A percentile compares a stretch with the other conserved stretches of the same genome.
Conservation (phyloP, 2,797 vertebrate species). For the Florisuga fusca region DNA sequence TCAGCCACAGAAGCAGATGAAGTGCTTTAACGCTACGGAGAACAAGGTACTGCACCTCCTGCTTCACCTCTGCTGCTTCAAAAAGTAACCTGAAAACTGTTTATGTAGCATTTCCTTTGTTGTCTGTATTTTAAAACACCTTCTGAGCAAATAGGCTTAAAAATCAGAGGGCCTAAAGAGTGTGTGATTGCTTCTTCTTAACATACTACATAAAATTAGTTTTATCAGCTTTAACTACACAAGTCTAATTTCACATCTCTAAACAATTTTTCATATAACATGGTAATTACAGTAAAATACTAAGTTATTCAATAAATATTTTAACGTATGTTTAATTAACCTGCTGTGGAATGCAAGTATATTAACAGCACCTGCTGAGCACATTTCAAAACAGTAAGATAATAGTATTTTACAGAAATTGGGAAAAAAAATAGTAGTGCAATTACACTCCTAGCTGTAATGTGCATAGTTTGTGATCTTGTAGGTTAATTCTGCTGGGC, state of each 20-base stretch:
- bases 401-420: constrained; percentile 61
- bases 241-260: constrained; percentile 35
- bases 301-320: constrained; percentile 65
- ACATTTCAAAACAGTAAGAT: constrained; percentile 52
- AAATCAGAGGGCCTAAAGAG: neutral
- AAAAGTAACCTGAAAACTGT: neutral
- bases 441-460: constrained; percentile 54
- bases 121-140: neutral
- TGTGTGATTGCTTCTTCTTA: neutral
- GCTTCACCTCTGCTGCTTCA: neutral
- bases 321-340: constrained; percentile 64
- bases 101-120: neutral
- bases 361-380: constrained; percentile 24
- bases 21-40: neutral
- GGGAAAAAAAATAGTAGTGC: constrained; percentile 36
- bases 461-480: constrained; percentile 59
- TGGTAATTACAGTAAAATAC: constrained; percentile 64
- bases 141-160: neutral
- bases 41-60: neutral
- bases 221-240: neutral
- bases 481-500: constrained; percentile 65
- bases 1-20: neutral
- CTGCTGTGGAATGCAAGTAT: neutral
- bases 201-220: neutral
- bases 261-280: constrained; percentile 15